A percentile compares a stretch with the other conserved stretches of the same genome.
These are phyloP conservation scores for Onychomys torridus DNA, from an alignment of 2,797 vertebrate genomes.

Conservation along the genomic window DNA sequence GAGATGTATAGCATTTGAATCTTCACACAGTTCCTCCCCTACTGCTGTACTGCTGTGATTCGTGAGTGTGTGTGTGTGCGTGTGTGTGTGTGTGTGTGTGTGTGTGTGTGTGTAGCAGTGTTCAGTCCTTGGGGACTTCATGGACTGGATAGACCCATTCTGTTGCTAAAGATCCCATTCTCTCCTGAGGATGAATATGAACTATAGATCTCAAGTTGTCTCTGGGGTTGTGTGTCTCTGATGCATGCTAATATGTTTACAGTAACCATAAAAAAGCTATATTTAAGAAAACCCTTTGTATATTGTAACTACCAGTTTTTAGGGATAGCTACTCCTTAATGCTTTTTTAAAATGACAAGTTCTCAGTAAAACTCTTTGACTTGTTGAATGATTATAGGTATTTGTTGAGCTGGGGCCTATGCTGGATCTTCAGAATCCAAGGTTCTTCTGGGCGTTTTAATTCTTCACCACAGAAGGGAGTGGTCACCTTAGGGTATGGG, in stretches of 20 bases:
- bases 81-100: neutral
- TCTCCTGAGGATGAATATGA: neutral
- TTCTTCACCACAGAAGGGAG: neutral
- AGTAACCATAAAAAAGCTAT: neutral
- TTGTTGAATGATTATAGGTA: slow-evolving; percentile 8
- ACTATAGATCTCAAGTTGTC: neutral
- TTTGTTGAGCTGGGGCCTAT: slow-evolving; percentile 16
- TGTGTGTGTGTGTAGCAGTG: neutral
- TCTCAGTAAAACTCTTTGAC: neutral
- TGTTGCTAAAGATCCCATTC: neutral
- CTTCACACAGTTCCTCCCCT: neutral
- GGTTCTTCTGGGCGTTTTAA: neutral
- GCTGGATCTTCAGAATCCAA: neutral
- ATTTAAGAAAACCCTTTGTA: neutral
- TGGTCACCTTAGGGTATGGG: neutral
- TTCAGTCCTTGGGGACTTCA: neutral
- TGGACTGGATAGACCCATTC: neutral
- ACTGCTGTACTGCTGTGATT: neutral
- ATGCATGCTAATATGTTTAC: neutral
- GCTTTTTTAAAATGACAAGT: neutral
- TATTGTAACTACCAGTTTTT: neutral
- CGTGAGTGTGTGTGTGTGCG: neutral
- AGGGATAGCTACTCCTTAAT: neutral
- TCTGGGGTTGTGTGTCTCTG: neutral
- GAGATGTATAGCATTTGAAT: neutral